Evolutionary conservation across 1,140 invertebrate species (phyloP).

Genomic region (Leptopilina boulardi): DNA sequence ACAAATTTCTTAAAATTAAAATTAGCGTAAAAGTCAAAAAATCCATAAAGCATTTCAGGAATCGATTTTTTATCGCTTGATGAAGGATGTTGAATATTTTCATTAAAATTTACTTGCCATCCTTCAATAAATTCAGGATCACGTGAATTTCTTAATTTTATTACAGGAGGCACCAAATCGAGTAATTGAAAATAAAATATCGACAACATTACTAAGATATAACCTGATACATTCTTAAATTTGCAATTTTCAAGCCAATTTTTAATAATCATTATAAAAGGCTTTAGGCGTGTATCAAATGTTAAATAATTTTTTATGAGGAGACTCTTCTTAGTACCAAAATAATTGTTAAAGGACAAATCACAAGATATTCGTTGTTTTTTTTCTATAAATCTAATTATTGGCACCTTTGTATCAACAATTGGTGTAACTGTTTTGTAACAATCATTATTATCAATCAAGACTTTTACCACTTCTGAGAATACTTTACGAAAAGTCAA

Average conservation of each 20-base stretch:
- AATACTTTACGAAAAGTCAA: too few relatives aligned
- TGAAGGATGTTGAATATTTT: slow-evolving; percentile 43
- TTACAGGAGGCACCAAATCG: slow-evolving; percentile 72
- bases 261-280: slow-evolving; percentile 80
- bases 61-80: slow-evolving; percentile 58
- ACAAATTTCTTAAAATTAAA: slow-evolving; percentile 76
- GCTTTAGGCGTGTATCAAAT: slow-evolving; percentile 77
- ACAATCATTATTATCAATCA: too few relatives aligned
- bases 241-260: slow-evolving; percentile 80
- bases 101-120: slow-evolving; percentile 76
- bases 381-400: too few relatives aligned
- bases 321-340: too few relatives aligned
- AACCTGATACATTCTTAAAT: too few relatives aligned
- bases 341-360: too few relatives aligned
- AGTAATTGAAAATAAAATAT: slow-evolving; percentile 82
- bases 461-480: too few relatives aligned
- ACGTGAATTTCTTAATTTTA: slow-evolving; percentile 59
- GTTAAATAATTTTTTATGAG: slow-evolving; percentile 78
- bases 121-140: slow-evolving; percentile 63
- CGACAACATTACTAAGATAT: slow-evolving; percentile 77
- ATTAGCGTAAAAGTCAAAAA: slow-evolving; percentile 78
- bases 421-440: too few relatives aligned
- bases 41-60: slow-evolving; percentile 76
- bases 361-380: too few relatives aligned
- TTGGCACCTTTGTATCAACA: too few relatives aligned